Percentiles rank a stretch among this genome's conserved stretches.
Evolutionary conservation across 2,113 vertebrate species (phyloP).

Genomic region (Anolis sagrei): DNA sequence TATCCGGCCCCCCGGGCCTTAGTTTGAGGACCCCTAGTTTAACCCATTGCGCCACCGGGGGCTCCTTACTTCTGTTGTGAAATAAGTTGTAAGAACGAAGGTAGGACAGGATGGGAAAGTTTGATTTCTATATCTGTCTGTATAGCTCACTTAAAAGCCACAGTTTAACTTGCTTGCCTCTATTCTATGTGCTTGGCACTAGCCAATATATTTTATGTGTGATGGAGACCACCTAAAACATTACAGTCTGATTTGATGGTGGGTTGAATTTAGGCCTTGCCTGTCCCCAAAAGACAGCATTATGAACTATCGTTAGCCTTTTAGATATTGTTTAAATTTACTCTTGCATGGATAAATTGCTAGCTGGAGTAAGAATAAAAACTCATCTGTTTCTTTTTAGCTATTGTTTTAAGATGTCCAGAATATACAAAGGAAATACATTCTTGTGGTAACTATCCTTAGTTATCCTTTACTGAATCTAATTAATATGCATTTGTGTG

Average conservation of each 20-base stretch:
- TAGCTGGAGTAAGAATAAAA: background rate
- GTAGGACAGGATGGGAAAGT: background rate
- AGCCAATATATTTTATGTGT: background rate
- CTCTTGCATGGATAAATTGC: constrained; percentile 1
- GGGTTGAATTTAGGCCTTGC: constrained; percentile 2
- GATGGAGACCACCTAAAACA: background rate
- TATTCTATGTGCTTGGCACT: background rate
- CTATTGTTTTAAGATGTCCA: constrained; percentile 15
- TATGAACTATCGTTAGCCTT: background rate
- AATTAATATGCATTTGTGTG: background rate
- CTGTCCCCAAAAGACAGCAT: background rate
- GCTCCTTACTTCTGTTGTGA: too few species aligned
- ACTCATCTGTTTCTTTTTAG: constrained; percentile 22
- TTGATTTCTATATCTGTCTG: background rate
- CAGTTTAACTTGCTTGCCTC: too few species aligned
- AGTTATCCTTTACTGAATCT: constrained; percentile 2
- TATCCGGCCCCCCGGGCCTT: too few species aligned
- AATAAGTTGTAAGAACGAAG: background rate
- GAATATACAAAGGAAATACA: constrained; percentile 13
- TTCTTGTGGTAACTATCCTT: constrained; percentile 21
- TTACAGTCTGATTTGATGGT: background rate
- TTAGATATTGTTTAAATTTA: background rate
- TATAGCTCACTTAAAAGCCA: background rate
- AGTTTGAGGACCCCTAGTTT: too few species aligned
- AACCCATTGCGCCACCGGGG: too few species aligned